Percentiles rank a stretch among this genome's conserved stretches.
These are phyloP conservation scores for Sebastes fasciatus DNA, from an alignment of 2,113 vertebrate genomes.

Conservation along the genomic window DNA sequence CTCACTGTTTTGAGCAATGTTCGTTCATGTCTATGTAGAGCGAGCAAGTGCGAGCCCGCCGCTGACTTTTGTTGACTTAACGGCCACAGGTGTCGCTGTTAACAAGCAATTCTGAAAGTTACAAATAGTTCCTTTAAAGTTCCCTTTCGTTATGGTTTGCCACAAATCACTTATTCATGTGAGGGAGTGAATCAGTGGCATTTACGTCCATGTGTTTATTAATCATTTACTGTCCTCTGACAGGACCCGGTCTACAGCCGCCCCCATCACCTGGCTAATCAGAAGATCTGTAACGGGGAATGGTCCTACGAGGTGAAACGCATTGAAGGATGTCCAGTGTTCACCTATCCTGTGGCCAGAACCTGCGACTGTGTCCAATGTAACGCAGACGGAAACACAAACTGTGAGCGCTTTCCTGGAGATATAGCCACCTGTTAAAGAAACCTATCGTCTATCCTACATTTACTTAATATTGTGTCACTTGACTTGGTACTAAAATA, in stretches of 20 bases:
- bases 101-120: too few species aligned
- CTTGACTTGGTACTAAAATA: conserved; percentile 45
- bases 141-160: too few species aligned
- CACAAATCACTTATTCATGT: too few species aligned
- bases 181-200: not conserved
- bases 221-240: not conserved
- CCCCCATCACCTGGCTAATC: conserved; percentile 45
- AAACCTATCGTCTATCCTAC: not conserved
- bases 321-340: conserved; percentile 87
- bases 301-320: conserved; percentile 87
- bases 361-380: conserved; percentile 88
- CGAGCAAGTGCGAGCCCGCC: too few species aligned
- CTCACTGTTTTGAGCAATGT: too few species aligned
- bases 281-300: conserved; percentile 88
- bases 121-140: too few species aligned
- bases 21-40: too few species aligned
- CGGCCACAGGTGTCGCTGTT: too few species aligned
- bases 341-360: conserved; percentile 89
- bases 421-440: conserved; percentile 83
- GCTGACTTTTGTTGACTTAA: too few species aligned
- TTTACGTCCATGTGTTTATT: not conserved
- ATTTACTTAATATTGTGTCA: not conserved
- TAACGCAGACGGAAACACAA: conserved; percentile 77
- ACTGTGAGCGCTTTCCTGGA: conserved; percentile 85
- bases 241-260: conserved; percentile 87